These are phyloP conservation scores for Drosophila ambigua DNA, from an alignment of 1,140 invertebrate species.

Conservation along the genomic window DNA sequence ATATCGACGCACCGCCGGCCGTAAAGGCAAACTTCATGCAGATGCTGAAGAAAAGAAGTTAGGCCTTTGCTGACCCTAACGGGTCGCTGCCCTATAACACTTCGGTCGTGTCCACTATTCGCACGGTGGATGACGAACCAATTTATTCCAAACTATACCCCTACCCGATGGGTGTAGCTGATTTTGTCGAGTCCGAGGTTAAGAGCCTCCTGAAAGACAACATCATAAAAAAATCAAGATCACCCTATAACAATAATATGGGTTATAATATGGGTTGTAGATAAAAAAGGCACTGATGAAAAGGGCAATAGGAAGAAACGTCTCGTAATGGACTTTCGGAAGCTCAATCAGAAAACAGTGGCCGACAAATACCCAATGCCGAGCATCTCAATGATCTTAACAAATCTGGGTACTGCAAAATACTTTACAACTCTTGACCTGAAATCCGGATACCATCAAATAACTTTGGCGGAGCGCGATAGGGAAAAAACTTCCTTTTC, in stretches of 20 bases:
- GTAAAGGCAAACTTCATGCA: too few species aligned
- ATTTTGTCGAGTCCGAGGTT: conserved; percentile 7
- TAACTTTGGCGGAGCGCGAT: conserved; percentile 11
- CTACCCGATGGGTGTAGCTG: conserved; percentile 1
- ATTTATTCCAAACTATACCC: conserved; percentile 13
- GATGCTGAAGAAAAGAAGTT: too few species aligned
- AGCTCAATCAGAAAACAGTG: conserved; percentile 74
- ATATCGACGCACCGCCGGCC: too few species aligned
- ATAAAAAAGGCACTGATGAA: conserved; percentile 48
- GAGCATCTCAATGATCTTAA: too few species aligned
- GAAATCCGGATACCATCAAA: conserved; percentile 83
- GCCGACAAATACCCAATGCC: too few species aligned
- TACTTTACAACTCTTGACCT: conserved; percentile 37
- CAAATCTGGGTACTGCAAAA: too few species aligned
- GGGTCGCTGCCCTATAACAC: neutral
- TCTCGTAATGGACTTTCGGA: conserved; percentile 67
- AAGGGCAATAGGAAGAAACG: conserved; percentile 28
- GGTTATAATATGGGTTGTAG: conserved; percentile 60
- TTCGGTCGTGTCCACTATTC: too few species aligned
- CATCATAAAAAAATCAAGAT: neutral
- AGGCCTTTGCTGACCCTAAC: neutral
- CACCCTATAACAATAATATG: too few species aligned
- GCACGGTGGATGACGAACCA: conserved; percentile 1
- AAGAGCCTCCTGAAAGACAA: conserved; percentile 14
- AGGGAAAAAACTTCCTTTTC: conserved; percentile 27